These are phyloP conservation scores for Podarcis muralis DNA, from an alignment of 2,113 vertebrate genomes.

Conservation along the genomic window DNA sequence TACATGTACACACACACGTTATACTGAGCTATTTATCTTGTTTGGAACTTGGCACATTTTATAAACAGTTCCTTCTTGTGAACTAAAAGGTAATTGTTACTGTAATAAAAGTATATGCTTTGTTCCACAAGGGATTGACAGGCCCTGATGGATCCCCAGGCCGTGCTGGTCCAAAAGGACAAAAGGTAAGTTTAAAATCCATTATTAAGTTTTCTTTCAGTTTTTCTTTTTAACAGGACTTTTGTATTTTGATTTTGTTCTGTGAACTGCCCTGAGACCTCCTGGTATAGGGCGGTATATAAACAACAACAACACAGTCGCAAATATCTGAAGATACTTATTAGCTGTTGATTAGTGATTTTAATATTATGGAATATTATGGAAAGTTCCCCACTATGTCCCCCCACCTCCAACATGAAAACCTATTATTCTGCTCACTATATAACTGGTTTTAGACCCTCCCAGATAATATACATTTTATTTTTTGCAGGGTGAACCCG, in stretches of 20 bases:
- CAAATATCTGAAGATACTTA: not conserved
- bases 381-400: not conserved
- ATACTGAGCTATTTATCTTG: not conserved
- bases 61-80: not conserved
- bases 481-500: slow-evolving; percentile 89
- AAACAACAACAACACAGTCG: not conserved
- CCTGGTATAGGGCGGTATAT: too few relatives aligned
- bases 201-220: not conserved
- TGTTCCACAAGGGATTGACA: slow-evolving; percentile 86
- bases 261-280: too few relatives aligned
- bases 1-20: not conserved
- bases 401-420: not conserved
- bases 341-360: slow-evolving; percentile 24
- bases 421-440: slow-evolving; percentile 10
- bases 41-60: not conserved
- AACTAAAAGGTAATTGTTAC: not conserved
- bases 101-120: slow-evolving; percentile 38
- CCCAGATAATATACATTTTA: slow-evolving; percentile 30
- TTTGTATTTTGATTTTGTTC: too few relatives aligned
- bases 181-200: slow-evolving; percentile 85
- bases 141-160: slow-evolving; percentile 90
- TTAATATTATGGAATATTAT: not conserved
- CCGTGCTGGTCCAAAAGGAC: slow-evolving; percentile 83
- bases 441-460: not conserved
- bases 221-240: not conserved